Base-by-base conservation (phyloP, 2,797 vertebrate genomes). In the Tokudaia muenninki region DNA sequence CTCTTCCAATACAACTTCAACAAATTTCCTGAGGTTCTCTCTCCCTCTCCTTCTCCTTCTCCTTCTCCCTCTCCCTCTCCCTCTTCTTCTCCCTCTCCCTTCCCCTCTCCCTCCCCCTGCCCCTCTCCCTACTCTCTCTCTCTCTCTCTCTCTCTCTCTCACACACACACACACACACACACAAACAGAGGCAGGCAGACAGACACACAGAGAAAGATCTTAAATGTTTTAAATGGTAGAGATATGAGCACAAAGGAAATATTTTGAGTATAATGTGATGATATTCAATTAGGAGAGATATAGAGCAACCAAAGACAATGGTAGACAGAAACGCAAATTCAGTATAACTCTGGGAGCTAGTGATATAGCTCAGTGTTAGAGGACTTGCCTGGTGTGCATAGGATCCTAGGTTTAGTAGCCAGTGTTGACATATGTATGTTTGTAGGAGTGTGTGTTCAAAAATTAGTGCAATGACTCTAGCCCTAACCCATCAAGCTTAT, bases 291-390 rank as follows among this genome's bases (percentile, higher is more conserved):
- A 87, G 57, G 92, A 59, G 17, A 82, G 52, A 72, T 44, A 37
- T 7, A 77, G 26, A 84, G 13, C 95, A 87, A 90, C 55, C 47
- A 63, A 93, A 92, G 44, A 80, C 29, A 61, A 34, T 5, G n/a
- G 41, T 13, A 90, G 50, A 70, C 70, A 93, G 44, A 44, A 96
- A 93, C 24, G 31, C 11, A 92, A 93, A 89, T 75, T 82, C 77
- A 94, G 31, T 61, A 57, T 50, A 44, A 81, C n/a, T 86, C 21
- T 29, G 26, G 41, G 37, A 24, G 37, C 29, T 26, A 10, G 11
- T 55, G 37, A 11, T 34, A 37, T 44, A 59, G n/a, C 24, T 70
- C 29, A 74, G 37, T 19, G 21, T 22, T 59, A 47, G 50, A 10
- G 9, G 10, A 12, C 65, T 72, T 59, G 65, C 21, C 19, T 31